Percentiles rank a stretch among this genome's conserved stretches.
These are phyloP conservation scores for Cotesia glomerata DNA, from an alignment of 1,140 invertebrate species.

Conservation along the genomic window DNA sequence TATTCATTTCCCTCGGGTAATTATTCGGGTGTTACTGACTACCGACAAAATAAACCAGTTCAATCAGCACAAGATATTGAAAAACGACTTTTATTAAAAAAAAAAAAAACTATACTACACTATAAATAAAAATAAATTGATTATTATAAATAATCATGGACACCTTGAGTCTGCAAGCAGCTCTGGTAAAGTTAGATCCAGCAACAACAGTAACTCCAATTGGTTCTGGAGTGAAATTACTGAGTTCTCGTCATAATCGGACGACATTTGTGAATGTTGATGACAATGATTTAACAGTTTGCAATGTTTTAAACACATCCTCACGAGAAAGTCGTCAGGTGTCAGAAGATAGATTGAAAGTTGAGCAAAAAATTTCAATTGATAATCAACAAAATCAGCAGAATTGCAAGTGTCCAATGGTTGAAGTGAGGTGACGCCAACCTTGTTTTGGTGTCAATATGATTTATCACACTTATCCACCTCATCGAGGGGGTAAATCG, in stretches of 20 bases:
- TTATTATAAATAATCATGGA: slow-evolving; percentile 45
- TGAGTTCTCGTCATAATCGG: slow-evolving; percentile 46
- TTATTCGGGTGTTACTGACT: neutral
- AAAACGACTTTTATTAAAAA: neutral
- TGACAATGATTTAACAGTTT: slow-evolving; percentile 48
- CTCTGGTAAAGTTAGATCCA: slow-evolving; percentile 58
- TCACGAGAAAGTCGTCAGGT: slow-evolving; percentile 3
- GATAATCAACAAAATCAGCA: slow-evolving; percentile 37
- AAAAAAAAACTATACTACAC: slow-evolving; percentile 2
- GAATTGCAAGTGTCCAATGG: slow-evolving; percentile 50
- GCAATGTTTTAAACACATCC: slow-evolving; percentile 31
- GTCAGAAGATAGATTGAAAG: slow-evolving; percentile 24
- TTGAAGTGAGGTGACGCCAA: slow-evolving; percentile 62
- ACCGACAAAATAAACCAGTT: neutral
- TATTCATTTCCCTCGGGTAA: neutral
- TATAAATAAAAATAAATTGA: neutral
- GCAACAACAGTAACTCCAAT: slow-evolving; percentile 60
- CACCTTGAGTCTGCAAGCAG: slow-evolving; percentile 57
- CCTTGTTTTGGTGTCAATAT: slow-evolving; percentile 56
- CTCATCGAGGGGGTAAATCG: slow-evolving; percentile 55
- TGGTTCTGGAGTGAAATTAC: slow-evolving; percentile 47
- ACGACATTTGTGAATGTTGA: slow-evolving; percentile 48
- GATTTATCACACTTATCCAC: slow-evolving; percentile 60
- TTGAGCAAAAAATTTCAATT: slow-evolving; percentile 27
- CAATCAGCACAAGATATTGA: neutral